Percentiles rank a stretch among this genome's conserved stretches.
Conservation (phyloP, 2,113 vertebrate genomes). For the Pelmatolapia mariae region DNA sequence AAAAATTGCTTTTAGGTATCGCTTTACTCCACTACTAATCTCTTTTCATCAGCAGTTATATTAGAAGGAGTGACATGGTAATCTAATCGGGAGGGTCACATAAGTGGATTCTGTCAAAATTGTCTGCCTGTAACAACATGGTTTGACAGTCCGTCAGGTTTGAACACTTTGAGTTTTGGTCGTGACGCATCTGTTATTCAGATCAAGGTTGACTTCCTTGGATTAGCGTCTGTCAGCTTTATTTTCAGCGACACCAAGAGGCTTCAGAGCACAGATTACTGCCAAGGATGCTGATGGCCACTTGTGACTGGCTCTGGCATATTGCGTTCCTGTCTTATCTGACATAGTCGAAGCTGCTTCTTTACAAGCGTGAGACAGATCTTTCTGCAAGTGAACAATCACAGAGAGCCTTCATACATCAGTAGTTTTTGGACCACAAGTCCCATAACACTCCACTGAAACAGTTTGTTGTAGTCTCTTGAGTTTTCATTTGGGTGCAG, state of each 20-base stretch:
- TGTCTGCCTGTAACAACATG: background rate
- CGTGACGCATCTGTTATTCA: conserved; percentile 25
- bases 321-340: conserved; percentile 29
- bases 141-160: conserved; percentile 24
- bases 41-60: conserved; percentile 4
- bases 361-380: conserved; percentile 25
- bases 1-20: background rate
- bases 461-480: conserved; percentile 3
- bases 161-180: conserved; percentile 4
- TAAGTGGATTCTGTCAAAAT: conserved; percentile 41
- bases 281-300: conserved; percentile 35
- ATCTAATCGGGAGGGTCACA: conserved; percentile 25
- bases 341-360: conserved; percentile 23
- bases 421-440: conserved; percentile 9
- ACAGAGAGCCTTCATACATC: conserved; percentile 35
- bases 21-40: background rate
- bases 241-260: conserved; percentile 15
- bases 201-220: conserved; percentile 45
- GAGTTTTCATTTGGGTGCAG: background rate
- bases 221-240: conserved; percentile 56
- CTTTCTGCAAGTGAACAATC: conserved; percentile 13
- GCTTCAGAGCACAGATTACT: conserved; percentile 23
- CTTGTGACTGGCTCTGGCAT: conserved; percentile 31
- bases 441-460: conserved; percentile 26
- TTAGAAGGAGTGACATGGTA: conserved; percentile 8